A percentile compares a stretch with the other conserved stretches of the same genome.
Conservation (phyloP, 64 coral and sea anemone species). For the Astreopora myriophthalma region DNA sequence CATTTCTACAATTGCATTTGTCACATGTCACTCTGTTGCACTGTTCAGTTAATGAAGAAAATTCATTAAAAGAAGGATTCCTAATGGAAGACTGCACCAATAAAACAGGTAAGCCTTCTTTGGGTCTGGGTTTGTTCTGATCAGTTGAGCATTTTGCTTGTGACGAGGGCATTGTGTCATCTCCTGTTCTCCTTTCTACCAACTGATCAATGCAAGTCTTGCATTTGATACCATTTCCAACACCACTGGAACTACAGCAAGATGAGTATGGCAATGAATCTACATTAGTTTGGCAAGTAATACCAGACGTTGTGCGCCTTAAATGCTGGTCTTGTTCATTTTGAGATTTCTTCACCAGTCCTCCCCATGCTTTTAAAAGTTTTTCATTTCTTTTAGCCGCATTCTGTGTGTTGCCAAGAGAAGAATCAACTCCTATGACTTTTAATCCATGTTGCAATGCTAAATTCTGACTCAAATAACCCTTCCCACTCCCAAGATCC, state of each 20-base stretch:
- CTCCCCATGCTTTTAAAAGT: conserved; percentile 72
- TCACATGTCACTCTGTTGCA: neutral
- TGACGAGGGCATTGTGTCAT: neutral
- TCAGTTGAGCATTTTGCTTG: neutral
- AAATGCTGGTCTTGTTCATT: neutral
- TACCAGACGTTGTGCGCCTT: too few relatives aligned
- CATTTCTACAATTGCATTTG: neutral
- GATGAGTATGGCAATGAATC: neutral
- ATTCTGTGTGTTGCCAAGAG: conserved; percentile 75
- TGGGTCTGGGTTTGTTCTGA: neutral
- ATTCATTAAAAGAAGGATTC: neutral
- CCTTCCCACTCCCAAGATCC: conserved; percentile 95
- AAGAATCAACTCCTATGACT: conserved; percentile 85
- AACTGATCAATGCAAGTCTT: neutral
- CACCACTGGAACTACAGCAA: neutral
- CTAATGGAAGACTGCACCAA: neutral
- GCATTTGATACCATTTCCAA: neutral
- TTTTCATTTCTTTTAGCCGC: conserved; percentile 78
- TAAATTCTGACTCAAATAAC: conserved; percentile 86
- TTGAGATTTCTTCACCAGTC: conserved; percentile 37
- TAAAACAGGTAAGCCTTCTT: neutral
- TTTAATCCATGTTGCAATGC: conserved; percentile 70
- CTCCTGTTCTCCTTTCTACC: neutral
- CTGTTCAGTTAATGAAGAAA: neutral
- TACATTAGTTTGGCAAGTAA: neutral